Evolutionary conservation across 2,797 vertebrate species (phyloP), one percentile per base, ranked within the genome.

Genomic region (Sebastes paucispinis): DNA sequence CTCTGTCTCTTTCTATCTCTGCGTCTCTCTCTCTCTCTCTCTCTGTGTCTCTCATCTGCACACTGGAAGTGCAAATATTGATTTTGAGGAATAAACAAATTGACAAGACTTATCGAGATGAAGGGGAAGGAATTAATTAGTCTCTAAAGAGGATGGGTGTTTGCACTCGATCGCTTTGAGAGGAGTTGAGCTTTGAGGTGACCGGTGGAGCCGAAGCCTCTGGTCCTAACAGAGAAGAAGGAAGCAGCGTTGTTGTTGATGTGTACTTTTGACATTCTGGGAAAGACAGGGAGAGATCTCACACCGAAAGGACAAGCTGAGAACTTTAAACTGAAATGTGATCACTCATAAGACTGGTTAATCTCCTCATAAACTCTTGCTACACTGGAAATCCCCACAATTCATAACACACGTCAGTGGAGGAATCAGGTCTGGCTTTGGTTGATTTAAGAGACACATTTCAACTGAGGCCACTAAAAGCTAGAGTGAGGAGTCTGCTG

Each of bases 21-120:
- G 27, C 27, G 27, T 27, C 25, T 27, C 27, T 27, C 27, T 76
- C 75, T 25, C 25, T 25, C 31, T 3, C 36, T 43, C 39, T 43
- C 39, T 43, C 39, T 43, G 9, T 54, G 16, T 65, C 57, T 62
- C 43, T 69, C 58, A 82, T 76, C 29, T 58, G 67, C 59, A 71
- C 47, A 62, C 47, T 70, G 59, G 52, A 75, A 25, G 39, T 10
- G 39, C 73, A 80, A 84, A 89, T 75, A 82, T 55, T 75, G 79
- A 85, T 80, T 82, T 16, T 20, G 81, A 65, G 58, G 67, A 85
- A 84, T 62, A 86, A 83, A 85, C 4, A 2, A 81, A 69, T 24
- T 64, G 36, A 72, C 27, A 14, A 20, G 36, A 75, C 34, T 57
- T 34, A 24, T 64, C 11, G 8, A 43, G 64, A 87, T 81, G 62